Percentiles rank a stretch among this genome's conserved stretches.
Conservation (phyloP, 2,113 vertebrate genomes). For the Spea multiplicata region DNA sequence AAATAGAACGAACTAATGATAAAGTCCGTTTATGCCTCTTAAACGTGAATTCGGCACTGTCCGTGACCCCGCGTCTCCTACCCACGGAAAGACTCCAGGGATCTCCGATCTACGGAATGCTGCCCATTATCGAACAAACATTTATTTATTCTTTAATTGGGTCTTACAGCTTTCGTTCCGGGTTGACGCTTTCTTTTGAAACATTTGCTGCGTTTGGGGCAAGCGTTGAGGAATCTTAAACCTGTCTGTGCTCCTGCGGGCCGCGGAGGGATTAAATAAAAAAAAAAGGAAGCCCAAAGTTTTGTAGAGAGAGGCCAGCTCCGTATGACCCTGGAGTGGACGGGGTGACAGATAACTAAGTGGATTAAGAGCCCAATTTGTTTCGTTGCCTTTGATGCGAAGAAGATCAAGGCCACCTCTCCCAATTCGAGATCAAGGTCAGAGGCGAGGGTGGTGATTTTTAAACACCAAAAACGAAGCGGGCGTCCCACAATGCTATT, state of each 20-base stretch:
- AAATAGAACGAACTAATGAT: too few relatives aligned
- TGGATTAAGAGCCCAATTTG: conserved; percentile 26
- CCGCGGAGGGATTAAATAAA: conserved; percentile 21
- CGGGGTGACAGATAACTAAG: conserved; percentile 39
- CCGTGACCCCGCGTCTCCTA: not conserved
- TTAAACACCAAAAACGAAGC: conserved; percentile 19
- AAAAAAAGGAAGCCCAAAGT: conserved; percentile 3
- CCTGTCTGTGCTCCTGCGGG: conserved; percentile 21
- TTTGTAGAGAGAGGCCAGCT: conserved; percentile 31
- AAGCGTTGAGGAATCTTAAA: conserved; percentile 46
- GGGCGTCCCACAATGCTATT: not conserved
- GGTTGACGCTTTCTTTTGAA: conserved; percentile 28
- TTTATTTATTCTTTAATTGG: not conserved
- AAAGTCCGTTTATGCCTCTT: too few relatives aligned
- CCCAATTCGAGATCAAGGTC: conserved; percentile 37
- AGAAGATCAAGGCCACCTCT: conserved; percentile 20
- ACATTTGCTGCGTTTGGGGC: not conserved
- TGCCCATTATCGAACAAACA: not conserved
- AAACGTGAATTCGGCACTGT: too few relatives aligned
- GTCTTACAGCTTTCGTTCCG: conserved; percentile 17
- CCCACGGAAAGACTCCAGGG: not conserved
- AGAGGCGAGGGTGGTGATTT: conserved; percentile 12
- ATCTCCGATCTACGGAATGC: not conserved
- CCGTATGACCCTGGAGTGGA: conserved; percentile 39
- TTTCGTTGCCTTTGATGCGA: conserved; percentile 19